Base-by-base conservation (phyloP, 2,888 invertebrate genomes). In the Acleris sparsana region DNA sequence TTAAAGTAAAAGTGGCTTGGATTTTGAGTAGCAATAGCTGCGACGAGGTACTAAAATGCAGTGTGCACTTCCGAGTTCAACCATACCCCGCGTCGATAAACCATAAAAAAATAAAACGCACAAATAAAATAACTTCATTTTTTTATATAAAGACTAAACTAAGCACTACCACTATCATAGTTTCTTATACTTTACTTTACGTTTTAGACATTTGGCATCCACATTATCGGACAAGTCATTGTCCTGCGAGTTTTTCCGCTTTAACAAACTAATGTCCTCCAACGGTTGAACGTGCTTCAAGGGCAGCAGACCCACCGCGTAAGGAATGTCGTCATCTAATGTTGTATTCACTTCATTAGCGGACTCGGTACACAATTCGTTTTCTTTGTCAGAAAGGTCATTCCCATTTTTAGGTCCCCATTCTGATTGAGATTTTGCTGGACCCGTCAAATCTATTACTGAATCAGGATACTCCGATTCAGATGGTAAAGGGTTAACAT, bases 141-240 rank as follows among this genome's bases (percentile, higher is more conserved):
- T 53, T 63, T 63, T 16, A 25, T 39, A 6, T 63, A 51, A 56
- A 56, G n/a, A 46, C 46, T 46, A 46, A 46, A 39, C 53, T 57
- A 29, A 58, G 33, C 57, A 56, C 59, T 53, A 53, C 53, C 64
- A 68, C 61, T 64, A 72, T 82, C 72, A 80, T 73, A 83, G 67
- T 77, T 89, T 91, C 78, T 89, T 92, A 77, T 85, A 82, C 80
- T 92, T 92, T 11, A 83, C 81, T 73, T 89, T 91, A 73, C 92
- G 87, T 78, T 89, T 92, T 74, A 90, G 84, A 80, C 87, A 91
- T 76, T 88, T 88, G 3, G 88, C 82, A 68, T 92, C 91, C 46
- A 80, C 80, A 72, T 85, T 80, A 63, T 86, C 80, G 65, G 85
- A 73, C 33, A 80, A 73, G 70, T 83, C 82, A 13, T 74, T 67